These are phyloP conservation scores for Cavia porcellus DNA, from an alignment of 2,113 vertebrate species.

Conservation along the genomic window DNA sequence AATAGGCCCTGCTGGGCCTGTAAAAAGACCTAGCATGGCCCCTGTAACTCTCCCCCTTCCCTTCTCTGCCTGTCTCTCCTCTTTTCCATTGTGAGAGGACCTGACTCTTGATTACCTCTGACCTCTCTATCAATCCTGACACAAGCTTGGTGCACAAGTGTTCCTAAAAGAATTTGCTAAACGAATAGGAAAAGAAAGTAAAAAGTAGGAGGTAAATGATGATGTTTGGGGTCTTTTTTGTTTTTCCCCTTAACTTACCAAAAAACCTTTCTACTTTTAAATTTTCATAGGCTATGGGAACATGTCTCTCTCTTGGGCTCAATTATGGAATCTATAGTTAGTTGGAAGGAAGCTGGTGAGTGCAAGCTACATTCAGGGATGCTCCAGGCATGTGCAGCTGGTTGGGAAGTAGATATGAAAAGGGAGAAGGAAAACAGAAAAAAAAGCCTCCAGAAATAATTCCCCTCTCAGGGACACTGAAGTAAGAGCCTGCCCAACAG, in stretches of 20 bases:
- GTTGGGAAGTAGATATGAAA: background rate
- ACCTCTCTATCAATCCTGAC: background rate
- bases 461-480: background rate
- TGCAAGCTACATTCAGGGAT: conserved; percentile 48
- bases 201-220: background rate
- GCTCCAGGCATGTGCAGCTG: conserved; percentile 57
- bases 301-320: conserved; percentile 49
- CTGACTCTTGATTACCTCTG: background rate
- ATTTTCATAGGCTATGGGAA: conserved; percentile 60
- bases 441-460: conserved; percentile 48
- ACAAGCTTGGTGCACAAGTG: background rate
- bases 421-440: background rate
- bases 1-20: background rate
- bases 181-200: background rate
- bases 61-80: background rate
- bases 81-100: background rate
- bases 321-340: conserved; percentile 60
- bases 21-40: background rate
- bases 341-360: conserved; percentile 10
- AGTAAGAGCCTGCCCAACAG: background rate
- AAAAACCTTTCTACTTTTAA: conserved; percentile 59
- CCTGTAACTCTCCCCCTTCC: background rate
- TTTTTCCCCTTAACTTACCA: background rate
- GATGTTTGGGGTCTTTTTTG: background rate
- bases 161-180: background rate